Conservation (phyloP, 2,113 vertebrate species). For the Andinoacara biseriatus region DNA sequence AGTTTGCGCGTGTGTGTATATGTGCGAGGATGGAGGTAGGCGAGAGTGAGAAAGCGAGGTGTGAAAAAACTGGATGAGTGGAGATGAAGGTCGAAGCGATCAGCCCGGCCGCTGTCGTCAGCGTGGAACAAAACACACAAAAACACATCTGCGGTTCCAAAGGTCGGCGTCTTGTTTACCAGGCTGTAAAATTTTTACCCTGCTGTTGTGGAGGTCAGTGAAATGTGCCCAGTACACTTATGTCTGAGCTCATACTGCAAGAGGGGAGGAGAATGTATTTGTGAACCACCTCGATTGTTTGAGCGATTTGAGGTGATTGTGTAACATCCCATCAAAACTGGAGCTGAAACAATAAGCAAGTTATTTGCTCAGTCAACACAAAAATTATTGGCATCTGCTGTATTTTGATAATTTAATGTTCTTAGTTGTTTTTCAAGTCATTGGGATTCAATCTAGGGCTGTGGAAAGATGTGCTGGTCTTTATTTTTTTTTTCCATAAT, state of each 20-base stretch:
- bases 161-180: constrained; percentile 58
- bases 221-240: neutral
- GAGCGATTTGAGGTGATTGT: neutral
- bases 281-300: neutral
- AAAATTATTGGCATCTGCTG: neutral
- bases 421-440: neutral
- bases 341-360: neutral
- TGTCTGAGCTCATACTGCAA: neutral
- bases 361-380: constrained; percentile 5
- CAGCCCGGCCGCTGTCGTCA: constrained; percentile 21
- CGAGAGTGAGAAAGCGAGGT: constrained; percentile 59
- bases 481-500: neutral
- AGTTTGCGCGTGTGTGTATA: neutral
- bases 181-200: constrained; percentile 45
- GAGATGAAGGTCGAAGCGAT: constrained; percentile 44
- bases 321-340: neutral
- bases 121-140: constrained; percentile 30
- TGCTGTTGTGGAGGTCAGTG: constrained; percentile 6
- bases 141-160: constrained; percentile 52
- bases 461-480: neutral
- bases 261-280: neutral
- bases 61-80: constrained; percentile 47
- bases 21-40: constrained; percentile 56
- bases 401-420: neutral
- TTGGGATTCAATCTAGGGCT: neutral